Evolutionary conservation across 2,888 invertebrate species (phyloP).

Genomic region (Amiota communis): DNA sequence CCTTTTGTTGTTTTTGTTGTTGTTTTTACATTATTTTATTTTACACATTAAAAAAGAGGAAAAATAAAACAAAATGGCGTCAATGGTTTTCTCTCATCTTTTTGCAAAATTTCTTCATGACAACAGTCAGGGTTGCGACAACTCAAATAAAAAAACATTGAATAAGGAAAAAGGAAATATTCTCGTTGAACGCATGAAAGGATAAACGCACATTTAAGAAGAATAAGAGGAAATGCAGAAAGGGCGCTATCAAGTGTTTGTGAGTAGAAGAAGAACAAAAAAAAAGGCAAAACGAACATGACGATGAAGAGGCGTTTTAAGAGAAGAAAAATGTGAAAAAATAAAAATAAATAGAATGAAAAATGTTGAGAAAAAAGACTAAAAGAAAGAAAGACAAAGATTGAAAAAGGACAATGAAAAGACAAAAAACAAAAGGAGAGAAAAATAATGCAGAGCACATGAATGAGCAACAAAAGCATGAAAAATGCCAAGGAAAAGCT

Average conservation of each 20-base stretch:
- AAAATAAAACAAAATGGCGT: slow-evolving; percentile 70
- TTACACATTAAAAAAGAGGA: slow-evolving; percentile 46
- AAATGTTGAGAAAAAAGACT: slow-evolving; percentile 44
- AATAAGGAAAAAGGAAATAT: too few species aligned
- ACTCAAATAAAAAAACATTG: neutral
- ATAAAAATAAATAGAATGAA: slow-evolving; percentile 31
- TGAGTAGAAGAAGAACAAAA: neutral
- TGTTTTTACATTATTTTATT: slow-evolving; percentile 58
- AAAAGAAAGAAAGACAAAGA: slow-evolving; percentile 41
- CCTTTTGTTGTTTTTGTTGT: slow-evolving; percentile 48
- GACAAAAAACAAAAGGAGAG: slow-evolving; percentile 35
- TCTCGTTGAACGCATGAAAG: slow-evolving; percentile 42
- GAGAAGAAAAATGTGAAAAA: slow-evolving; percentile 60
- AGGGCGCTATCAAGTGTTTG: slow-evolving; percentile 36
- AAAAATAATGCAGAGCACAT: slow-evolving; percentile 33
- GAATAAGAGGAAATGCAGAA: neutral
- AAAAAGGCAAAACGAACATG: too few species aligned
- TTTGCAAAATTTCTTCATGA: slow-evolving; percentile 49
- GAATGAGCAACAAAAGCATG: slow-evolving; percentile 47
- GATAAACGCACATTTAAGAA: slow-evolving; percentile 31
- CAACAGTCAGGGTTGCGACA: slow-evolving; percentile 24
- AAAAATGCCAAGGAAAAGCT: slow-evolving; percentile 66
- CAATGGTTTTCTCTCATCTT: slow-evolving; percentile 56
- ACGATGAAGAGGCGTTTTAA: too few species aligned
- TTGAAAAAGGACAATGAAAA: slow-evolving; percentile 32